Base-by-base conservation (phyloP, 2,113 vertebrate species). In the Stigmatopora nigra region DNA sequence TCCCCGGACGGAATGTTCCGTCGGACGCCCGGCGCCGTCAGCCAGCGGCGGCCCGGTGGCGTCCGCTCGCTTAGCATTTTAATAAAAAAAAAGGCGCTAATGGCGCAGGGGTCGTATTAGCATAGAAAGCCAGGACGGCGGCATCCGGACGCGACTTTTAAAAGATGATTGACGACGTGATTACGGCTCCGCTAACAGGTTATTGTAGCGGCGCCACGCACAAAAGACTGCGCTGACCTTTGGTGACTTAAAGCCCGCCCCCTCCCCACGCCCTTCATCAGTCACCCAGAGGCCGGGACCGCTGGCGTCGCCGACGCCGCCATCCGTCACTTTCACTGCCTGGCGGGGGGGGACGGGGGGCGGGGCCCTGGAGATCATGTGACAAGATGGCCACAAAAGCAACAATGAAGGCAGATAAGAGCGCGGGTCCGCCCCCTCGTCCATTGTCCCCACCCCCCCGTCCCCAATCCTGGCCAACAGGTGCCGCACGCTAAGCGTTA, bases 21-120 rank as follows among this genome's bases (percentile, higher is more conserved):
- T 41, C 38, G 38, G 38, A 41, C 38, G 38, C 9, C 38, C 38
- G 38, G 38, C 6, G 38, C 7, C 38, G 38, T 41, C 38, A 31
- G n/a, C 25, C 3, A 7, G 9, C 38, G 38, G 38, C 38, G 38
- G 38, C 7, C 38, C 9, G 9, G 9, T 1, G 89, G 91, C 92
- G 92, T 92, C 93, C 93, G 92, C 94, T 92, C 93, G 93, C 94
- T 95, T 90, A 88, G 91, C 90, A 92, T 94, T 94, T 95, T 93
- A 94, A 93, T 94, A 94, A 92, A 92, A 94, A 92, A 94, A 31
- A 41, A 41, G 71, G 11, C 20, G 12, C 36, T 94, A 93, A 96
- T 94, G 92, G 93, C 84, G 90, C 86, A 86, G 89, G 38, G 38
- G 38, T 41, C 87, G 79, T 90, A 95, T 98, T 95, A 94, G 93